phyloP scores from a whole-genome alignment of 2,888 invertebrate species.

The Endomychus coccineus region DNA sequence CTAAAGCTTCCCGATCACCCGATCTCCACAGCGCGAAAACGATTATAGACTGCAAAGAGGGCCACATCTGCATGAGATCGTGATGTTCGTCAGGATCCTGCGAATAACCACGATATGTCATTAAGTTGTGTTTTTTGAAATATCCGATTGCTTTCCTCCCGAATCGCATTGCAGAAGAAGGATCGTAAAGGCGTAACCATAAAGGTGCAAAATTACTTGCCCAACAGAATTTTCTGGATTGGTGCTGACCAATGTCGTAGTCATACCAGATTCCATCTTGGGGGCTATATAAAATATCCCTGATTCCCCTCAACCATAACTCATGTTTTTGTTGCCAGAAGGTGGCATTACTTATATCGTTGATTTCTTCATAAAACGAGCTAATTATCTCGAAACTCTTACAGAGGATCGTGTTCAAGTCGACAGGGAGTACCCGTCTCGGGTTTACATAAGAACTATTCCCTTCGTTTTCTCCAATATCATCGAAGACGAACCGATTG shows the following conservation, averaged over 20 bases:
- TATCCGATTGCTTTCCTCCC: slow-evolving; percentile 45
- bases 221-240: slow-evolving; percentile 57
- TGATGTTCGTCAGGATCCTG: slow-evolving; percentile 3
- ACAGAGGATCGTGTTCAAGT: slow-evolving; percentile 71
- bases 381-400: slow-evolving; percentile 58
- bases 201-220: slow-evolving; percentile 63
- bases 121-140: slow-evolving; percentile 13
- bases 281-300: slow-evolving; percentile 67
- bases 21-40: slow-evolving; percentile 10
- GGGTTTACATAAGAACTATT: slow-evolving; percentile 57
- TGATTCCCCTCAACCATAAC: slow-evolving; percentile 53
- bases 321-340: slow-evolving; percentile 49
- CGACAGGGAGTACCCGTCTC: slow-evolving; percentile 68
- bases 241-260: slow-evolving; percentile 52
- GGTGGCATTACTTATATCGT: slow-evolving; percentile 44
- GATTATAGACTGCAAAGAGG: slow-evolving; percentile 9
- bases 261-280: slow-evolving; percentile 71
- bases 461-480: slow-evolving; percentile 48
- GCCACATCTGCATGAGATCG: slow-evolving; percentile 12
- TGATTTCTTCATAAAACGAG: slow-evolving; percentile 50
- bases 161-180: not conserved
- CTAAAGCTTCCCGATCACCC: slow-evolving; percentile 8
- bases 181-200: slow-evolving; percentile 48
- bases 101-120: slow-evolving; percentile 11
- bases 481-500: slow-evolving; percentile 61